A percentile compares a stretch with the other conserved stretches of the same genome.
Conservation (phyloP, 2,113 vertebrate species). For the Cephalopholis sonnerati region DNA sequence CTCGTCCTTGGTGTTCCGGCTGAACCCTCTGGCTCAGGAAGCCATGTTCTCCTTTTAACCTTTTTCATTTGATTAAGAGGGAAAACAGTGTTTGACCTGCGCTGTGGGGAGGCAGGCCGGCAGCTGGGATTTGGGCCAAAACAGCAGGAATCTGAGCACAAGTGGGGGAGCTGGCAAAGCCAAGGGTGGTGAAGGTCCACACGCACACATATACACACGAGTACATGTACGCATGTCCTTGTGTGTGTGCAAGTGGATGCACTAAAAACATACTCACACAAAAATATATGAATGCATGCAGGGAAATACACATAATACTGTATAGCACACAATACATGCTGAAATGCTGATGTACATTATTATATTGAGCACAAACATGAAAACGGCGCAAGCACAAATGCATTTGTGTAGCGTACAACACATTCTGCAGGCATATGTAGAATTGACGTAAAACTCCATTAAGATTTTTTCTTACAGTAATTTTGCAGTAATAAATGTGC, state of each 20-base stretch:
- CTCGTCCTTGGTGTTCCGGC: slow-evolving; percentile 65
- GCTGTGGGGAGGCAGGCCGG: slow-evolving; percentile 37
- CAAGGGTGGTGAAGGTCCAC: slow-evolving; percentile 50
- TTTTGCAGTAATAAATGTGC: no score
- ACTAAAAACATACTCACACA: background rate
- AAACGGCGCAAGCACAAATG: no score
- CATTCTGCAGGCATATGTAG: no score
- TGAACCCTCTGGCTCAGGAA: slow-evolving; percentile 62
- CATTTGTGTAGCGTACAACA: no score
- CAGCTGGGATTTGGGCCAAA: slow-evolving; percentile 71
- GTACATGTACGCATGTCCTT: background rate
- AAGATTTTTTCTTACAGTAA: no score
- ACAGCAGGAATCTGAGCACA: slow-evolving; percentile 55
- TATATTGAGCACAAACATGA: no score
- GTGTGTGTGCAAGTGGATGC: background rate
- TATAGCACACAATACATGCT: background rate
- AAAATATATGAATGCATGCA: background rate
- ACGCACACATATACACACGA: background rate
- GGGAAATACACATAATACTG: background rate
- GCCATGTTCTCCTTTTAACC: slow-evolving; percentile 73
- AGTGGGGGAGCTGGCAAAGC: slow-evolving; percentile 36
- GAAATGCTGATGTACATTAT: no score
- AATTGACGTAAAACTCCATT: no score
- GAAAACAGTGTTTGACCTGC: slow-evolving; percentile 66
- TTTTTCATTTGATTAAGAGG: slow-evolving; percentile 76